phyloP scores from a whole-genome alignment of 2,888 invertebrate species.

The Mythimna pallens region DNA sequence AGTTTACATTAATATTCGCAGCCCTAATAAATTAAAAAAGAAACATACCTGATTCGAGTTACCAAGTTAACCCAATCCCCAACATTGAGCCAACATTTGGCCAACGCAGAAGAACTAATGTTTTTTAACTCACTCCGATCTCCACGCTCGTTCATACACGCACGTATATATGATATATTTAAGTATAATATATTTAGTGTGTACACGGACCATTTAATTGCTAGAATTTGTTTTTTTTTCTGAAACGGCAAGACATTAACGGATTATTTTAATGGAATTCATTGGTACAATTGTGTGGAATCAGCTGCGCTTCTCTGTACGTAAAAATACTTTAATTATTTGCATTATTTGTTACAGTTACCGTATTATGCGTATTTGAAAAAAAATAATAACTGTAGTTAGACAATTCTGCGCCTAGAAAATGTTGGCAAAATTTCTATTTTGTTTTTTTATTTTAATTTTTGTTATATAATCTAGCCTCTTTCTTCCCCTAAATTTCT shows the following conservation, averaged over 20 bases:
- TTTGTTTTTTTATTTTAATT: too few species aligned
- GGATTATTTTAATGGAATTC: slow-evolving; percentile 54
- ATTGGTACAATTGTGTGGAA: slow-evolving; percentile 67
- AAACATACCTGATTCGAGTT: slow-evolving; percentile 16
- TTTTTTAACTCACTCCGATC: slow-evolving; percentile 58
- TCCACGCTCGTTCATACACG: slow-evolving; percentile 77
- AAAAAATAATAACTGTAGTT: too few species aligned
- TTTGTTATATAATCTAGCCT: too few species aligned
- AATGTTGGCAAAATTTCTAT: too few species aligned
- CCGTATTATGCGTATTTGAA: too few species aligned
- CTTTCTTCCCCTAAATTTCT: too few species aligned
- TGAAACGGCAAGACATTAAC: slow-evolving; percentile 61
- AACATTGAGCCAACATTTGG: slow-evolving; percentile 24
- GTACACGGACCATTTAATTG: slow-evolving; percentile 62
- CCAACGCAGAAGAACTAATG: slow-evolving; percentile 46
- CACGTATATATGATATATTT: slow-evolving; percentile 69
- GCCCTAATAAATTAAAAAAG: neutral
- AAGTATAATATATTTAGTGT: slow-evolving; percentile 68
- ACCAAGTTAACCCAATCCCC: slow-evolving; percentile 34
- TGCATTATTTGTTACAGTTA: too few species aligned
- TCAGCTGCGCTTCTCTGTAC: slow-evolving; percentile 61
- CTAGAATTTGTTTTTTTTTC: slow-evolving; percentile 65
- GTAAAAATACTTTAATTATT: too few species aligned
- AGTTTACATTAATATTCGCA: too few species aligned
- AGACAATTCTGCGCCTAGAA: too few species aligned